Evolutionary conservation across 2,113 vertebrate species (phyloP).

Genomic region (Mandrillus leucophaeus): DNA sequence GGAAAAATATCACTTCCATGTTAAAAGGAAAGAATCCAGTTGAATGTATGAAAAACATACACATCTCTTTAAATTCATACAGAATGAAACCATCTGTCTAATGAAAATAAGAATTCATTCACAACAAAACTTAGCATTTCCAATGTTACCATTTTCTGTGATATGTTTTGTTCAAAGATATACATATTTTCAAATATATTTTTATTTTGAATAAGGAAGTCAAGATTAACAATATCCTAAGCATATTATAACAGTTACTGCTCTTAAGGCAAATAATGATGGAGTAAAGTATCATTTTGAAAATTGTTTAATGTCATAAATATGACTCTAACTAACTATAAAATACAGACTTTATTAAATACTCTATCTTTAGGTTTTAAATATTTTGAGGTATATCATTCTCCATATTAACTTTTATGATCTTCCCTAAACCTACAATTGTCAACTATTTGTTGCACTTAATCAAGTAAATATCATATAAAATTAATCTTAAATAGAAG

Average conservation of each 20-base stretch:
- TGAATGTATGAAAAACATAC: neutral
- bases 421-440: neutral
- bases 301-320: constrained; percentile 3
- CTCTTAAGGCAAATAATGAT: neutral
- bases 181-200: neutral
- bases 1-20: neutral
- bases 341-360: neutral
- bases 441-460: neutral
- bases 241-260: neutral
- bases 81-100: neutral
- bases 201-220: neutral
- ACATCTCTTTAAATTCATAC: neutral
- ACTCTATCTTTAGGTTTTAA: neutral
- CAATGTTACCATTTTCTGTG: neutral
- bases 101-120: constrained; percentile 2
- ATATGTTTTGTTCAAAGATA: neutral
- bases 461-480: neutral
- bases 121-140: neutral
- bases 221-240: neutral
- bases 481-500: neutral
- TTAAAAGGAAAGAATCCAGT: neutral
- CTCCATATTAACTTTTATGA: neutral
- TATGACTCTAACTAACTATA: neutral
- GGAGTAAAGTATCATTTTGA: neutral
- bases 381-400: neutral